These are phyloP conservation scores for Tridacna gigas DNA, from an alignment of 2,888 invertebrate genomes.

Conservation along the genomic window DNA sequence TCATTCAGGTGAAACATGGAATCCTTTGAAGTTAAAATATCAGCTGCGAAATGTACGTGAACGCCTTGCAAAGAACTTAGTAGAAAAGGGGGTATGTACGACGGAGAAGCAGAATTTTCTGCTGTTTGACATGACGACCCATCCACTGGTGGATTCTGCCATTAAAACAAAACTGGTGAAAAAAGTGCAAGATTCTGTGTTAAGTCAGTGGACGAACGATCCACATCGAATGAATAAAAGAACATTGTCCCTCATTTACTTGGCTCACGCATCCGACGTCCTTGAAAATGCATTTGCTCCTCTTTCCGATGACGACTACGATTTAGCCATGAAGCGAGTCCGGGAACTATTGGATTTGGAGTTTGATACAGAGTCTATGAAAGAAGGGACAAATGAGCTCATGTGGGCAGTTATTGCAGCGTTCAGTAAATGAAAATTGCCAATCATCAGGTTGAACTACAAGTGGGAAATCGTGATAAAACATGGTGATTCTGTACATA, in stretches of 20 bases:
- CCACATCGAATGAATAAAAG: constrained; percentile 98
- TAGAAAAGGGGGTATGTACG: constrained; percentile 99
- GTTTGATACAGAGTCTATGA: constrained; percentile 97
- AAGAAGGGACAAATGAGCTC: constrained; percentile 90
- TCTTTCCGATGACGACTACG: constrained; percentile 97
- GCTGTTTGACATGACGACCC: constrained; percentile 99
- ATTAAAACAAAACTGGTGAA: constrained; percentile 98
- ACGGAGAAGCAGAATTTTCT: constrained; percentile 99
- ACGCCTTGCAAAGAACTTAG: constrained; percentile 98
- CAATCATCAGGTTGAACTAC: not conserved
- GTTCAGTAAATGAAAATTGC: constrained; percentile 92
- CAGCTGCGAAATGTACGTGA: constrained; percentile 99
- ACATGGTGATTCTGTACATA: constrained; percentile 19
- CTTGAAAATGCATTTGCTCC: constrained; percentile 99
- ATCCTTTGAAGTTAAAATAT: constrained; percentile 98
- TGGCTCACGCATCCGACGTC: constrained; percentile 99
- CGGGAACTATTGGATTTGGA: constrained; percentile 97
- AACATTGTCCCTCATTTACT: constrained; percentile 95
- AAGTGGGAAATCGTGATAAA: constrained; percentile 14
- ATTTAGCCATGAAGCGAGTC: constrained; percentile 98
- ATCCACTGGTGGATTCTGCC: constrained; percentile 97
- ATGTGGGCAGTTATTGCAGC: constrained; percentile 99
- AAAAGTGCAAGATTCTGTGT: constrained; percentile 96
- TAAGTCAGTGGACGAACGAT: constrained; percentile 97
- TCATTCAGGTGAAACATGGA: constrained; percentile 97